Conservation (phyloP, 2,113 vertebrate genomes). For the Heterotilapia buettikoferi region DNA sequence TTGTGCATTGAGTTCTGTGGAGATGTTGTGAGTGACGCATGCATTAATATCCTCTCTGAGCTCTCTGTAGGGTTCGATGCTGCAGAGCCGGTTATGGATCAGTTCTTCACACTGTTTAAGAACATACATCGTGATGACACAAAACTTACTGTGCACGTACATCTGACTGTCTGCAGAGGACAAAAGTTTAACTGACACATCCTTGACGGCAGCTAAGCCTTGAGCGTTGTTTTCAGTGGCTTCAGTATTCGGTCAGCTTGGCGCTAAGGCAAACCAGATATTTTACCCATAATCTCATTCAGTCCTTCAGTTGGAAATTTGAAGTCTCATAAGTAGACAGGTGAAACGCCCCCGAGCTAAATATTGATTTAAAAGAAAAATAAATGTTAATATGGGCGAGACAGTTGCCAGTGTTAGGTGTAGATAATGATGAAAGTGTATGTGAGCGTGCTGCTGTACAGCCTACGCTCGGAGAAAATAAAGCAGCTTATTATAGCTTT, state of each 20-base stretch:
- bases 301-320: not conserved
- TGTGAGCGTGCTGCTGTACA: not conserved
- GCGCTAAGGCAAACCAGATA: not conserved
- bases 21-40: not conserved
- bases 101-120: not conserved
- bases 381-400: not conserved
- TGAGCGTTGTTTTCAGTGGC: not conserved
- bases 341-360: not conserved
- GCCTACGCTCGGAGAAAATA: not conserved
- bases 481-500: not conserved
- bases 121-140: not conserved
- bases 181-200: not conserved
- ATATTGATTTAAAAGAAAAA: not conserved
- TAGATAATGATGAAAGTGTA: not conserved
- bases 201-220: fast-evolving
- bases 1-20: not conserved
- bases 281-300: not conserved
- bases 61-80: fast-evolving
- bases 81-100: fast-evolving
- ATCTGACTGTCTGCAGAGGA: not conserved
- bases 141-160: not conserved
- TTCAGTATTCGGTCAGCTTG: not conserved
- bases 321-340: not conserved
- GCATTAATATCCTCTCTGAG: not conserved
- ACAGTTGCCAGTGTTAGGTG: not conserved